phyloP scores from a whole-genome alignment of 2,888 invertebrate species.

The Drosophila koepferae region DNA sequence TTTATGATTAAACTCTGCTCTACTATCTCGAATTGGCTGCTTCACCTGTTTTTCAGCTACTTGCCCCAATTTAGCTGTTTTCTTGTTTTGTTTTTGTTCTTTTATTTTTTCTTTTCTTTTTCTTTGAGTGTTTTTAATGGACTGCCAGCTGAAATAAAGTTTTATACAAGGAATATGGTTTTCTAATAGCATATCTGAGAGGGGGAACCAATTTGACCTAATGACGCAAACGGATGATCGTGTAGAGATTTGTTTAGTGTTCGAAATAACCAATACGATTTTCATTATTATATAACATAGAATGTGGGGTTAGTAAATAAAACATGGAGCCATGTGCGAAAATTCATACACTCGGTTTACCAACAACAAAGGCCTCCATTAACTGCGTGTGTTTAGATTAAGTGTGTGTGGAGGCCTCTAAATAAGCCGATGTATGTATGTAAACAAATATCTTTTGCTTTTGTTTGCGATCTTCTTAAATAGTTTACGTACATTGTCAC shows the following conservation, averaged over 20 bases:
- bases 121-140: constrained; percentile 46
- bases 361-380: constrained; percentile 24
- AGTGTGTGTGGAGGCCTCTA: background rate
- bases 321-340: constrained; percentile 52
- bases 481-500: constrained; percentile 84
- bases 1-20: constrained; percentile 26
- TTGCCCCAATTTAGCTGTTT: constrained; percentile 27
- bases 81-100: background rate
- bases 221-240: constrained; percentile 51
- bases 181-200: constrained; percentile 45
- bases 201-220: constrained; percentile 26
- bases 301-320: constrained; percentile 46
- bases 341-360: constrained; percentile 19
- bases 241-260: constrained; percentile 40
- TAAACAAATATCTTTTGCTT: background rate
- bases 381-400: constrained; percentile 19
- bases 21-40: constrained; percentile 12
- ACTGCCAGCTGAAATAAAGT: constrained; percentile 51
- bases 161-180: constrained; percentile 37
- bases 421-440: background rate
- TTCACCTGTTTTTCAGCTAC: constrained; percentile 31
- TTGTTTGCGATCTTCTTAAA: constrained; percentile 7
- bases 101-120: background rate
- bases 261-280: constrained; percentile 8
- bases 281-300: constrained; percentile 43